Evolutionary conservation across 2,888 invertebrate genomes (phyloP).

Genomic region (Acanthosepion esculentum): DNA sequence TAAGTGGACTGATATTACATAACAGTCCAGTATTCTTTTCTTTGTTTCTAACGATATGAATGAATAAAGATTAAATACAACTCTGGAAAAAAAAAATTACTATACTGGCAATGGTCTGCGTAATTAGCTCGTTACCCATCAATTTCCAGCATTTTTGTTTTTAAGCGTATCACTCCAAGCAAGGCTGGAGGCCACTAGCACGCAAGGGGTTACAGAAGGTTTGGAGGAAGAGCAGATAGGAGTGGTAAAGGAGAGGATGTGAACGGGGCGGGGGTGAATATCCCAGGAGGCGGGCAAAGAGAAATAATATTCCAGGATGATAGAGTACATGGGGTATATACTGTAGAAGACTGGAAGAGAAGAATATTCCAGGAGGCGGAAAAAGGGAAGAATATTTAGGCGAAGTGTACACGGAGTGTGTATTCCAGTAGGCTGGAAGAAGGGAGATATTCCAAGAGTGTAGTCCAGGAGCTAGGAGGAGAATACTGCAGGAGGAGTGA

Average conservation of each 20-base stretch:
- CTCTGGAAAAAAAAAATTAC: too few relatives aligned
- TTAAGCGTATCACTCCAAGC: too few relatives aligned
- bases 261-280: neutral
- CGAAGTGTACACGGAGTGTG: neutral
- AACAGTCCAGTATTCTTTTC: too few relatives aligned
- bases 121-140: too few relatives aligned
- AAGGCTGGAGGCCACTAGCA: too few relatives aligned
- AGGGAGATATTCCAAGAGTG: neutral
- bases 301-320: neutral
- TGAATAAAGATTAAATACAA: too few relatives aligned
- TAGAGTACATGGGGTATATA: neutral
- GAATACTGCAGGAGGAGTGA: neutral
- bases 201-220: too few relatives aligned
- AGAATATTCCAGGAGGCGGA: neutral
- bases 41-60: too few relatives aligned
- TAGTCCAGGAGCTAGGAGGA: neutral
- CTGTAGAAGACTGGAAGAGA: neutral
- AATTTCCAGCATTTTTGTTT: neutral
- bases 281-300: neutral
- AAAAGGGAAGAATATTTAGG: neutral
- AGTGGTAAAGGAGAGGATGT: too few relatives aligned
- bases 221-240: too few relatives aligned
- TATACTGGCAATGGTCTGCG: too few relatives aligned
- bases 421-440: neutral
- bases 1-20: too few relatives aligned